Percentiles rank a stretch among this genome's conserved stretches.
phyloP scores from a whole-genome alignment of 2,797 vertebrate species.

The Florisuga fusca region DNA sequence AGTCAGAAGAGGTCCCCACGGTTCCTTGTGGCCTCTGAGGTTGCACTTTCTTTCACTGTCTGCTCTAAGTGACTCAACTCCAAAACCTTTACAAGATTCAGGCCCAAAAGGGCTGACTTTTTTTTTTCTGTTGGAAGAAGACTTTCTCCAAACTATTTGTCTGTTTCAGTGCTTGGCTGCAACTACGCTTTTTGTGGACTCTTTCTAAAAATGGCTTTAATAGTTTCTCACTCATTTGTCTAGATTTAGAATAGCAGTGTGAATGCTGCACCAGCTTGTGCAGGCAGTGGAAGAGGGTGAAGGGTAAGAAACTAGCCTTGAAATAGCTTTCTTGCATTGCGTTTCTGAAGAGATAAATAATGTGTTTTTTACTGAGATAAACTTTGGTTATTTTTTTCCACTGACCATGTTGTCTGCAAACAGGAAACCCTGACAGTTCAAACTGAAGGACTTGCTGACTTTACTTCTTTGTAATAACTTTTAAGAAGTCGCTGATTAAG shows the following conservation, averaged over 20 bases:
- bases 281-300: neutral
- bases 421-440: conserved; percentile 61
- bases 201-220: neutral
- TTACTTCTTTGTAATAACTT: conserved; percentile 6
- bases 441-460: conserved; percentile 49
- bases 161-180: neutral
- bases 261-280: neutral
- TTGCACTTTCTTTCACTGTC: neutral
- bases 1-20: conserved; percentile 12
- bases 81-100: neutral
- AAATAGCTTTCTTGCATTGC: neutral
- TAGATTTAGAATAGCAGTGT: neutral
- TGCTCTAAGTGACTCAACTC: neutral
- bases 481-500: neutral
- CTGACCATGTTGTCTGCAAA: neutral
- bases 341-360: conserved; percentile 4
- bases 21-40: neutral
- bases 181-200: neutral
- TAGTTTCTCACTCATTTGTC: neutral
- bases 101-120: neutral
- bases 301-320: neutral
- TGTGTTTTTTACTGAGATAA: neutral
- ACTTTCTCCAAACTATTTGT: neutral
- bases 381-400: neutral
- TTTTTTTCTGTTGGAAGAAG: neutral